Base-by-base conservation (phyloP, 2,888 invertebrate species). In the Lasioglossum marginatum region DNA sequence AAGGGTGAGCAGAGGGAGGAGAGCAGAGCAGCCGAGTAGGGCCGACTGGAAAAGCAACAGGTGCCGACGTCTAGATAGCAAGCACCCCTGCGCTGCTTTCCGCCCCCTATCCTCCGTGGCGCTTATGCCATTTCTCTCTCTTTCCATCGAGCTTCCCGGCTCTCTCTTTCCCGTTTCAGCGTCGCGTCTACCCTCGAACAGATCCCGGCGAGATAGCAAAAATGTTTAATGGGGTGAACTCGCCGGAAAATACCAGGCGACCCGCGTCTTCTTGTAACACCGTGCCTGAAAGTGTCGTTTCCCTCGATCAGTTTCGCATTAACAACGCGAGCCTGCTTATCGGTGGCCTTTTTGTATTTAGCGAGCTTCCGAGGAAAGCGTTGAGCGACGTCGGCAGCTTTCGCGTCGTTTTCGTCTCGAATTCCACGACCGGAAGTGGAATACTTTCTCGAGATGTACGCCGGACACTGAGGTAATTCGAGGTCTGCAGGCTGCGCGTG, bases 141-240 rank as follows among this genome's bases (percentile, higher is more conserved):
- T 68, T 63, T n/a, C 57, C n/a, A n/a, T 57, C 57, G 57, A 57
- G n/a, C 57, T 23, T 52, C 52, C 23, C 23, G 23, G 37, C 79
- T 79, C 85, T 72, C 79, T 73, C 76, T 73, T 74, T 75, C 75
- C 81, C 40, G 40, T 40, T 70, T 79, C 86, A 40, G 71, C 78
- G 52, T 78, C 87, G 85, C 79, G 84, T 88, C 89, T 87, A 88
- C 90, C 88, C 90, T 90, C 89, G 83, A 90, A 88, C 92, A 92
- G 93, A 93, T 93, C 91, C 92, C 88, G 85, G 92, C 91, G 91
- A 94, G 94, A 94, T 94, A 94, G 94, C 92, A 93, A 93, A 94
- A 94, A 94, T 94, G 94, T 94, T 94, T 95, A 94, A 95, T 95
- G 94, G 95, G 93, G 94, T 94, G 94, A 94, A 95, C 94, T 95